Percentiles rank a stretch among this genome's conserved stretches.
These are phyloP conservation scores for Acrobasis suavella DNA, from an alignment of 2,888 invertebrate genomes.

Conservation along the genomic window DNA sequence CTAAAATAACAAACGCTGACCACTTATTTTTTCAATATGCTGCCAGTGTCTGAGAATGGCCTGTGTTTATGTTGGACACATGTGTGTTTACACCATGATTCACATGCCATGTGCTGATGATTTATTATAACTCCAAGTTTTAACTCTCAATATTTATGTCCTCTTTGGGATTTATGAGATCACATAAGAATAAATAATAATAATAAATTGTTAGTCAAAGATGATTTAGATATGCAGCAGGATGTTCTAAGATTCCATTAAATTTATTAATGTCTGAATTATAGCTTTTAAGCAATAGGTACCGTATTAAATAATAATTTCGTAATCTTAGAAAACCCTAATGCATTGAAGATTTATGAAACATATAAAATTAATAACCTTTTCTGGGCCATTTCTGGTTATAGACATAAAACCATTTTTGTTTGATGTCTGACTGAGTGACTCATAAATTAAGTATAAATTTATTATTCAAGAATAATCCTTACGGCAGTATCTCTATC, in stretches of 20 bases:
- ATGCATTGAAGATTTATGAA: no score
- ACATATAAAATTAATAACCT: no score
- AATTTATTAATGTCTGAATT: not conserved
- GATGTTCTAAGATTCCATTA: not conserved
- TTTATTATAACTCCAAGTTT: constrained; percentile 36
- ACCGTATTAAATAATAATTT: no score
- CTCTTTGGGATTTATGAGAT: constrained; percentile 1
- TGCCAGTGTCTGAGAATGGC: constrained; percentile 40
- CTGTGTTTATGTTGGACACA: constrained; percentile 53
- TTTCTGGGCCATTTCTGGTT: no score
- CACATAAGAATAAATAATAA: not conserved
- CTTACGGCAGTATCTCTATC: not conserved
- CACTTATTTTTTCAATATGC: constrained; percentile 50
- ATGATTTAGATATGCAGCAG: not conserved
- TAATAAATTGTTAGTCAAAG: not conserved
- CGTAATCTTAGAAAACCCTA: no score
- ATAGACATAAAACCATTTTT: no score
- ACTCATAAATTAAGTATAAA: no score
- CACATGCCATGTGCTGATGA: constrained; percentile 52
- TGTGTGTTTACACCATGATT: constrained; percentile 54
- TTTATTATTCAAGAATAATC: no score
- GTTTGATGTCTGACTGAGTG: no score
- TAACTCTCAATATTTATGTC: constrained; percentile 10
- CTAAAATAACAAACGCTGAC: constrained; percentile 52
- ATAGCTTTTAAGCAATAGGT: no score